Base-by-base conservation (phyloP, 2,113 vertebrate species). In the Mus pahari region DNA sequence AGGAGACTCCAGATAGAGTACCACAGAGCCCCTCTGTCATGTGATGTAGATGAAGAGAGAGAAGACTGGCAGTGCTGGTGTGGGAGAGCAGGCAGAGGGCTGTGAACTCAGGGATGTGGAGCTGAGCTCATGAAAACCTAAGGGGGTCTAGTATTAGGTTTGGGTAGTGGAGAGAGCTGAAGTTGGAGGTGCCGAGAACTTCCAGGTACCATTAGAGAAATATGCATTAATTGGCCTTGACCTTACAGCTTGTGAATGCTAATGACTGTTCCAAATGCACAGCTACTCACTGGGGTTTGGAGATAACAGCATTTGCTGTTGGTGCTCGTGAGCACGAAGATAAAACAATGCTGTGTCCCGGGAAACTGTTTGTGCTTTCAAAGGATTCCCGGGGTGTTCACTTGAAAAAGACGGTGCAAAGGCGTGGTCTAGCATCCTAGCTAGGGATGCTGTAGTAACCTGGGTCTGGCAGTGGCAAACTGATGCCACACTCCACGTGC, bases 301-400 rank as follows among this genome's bases (percentile, higher is more conserved):
- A 87, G 83, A 50, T 28, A 64, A 42, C 28, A 42, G 12, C 19
- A 20, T 83, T 87, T 83, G 11, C 11, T 70, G 2, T 39, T 79
- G 31, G 31, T 62, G 88, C 60, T 71, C 94, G 55, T 64, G 88
- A 83, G 77, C 81, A 26, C 42, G 62, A 95, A 68, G 60, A 90
- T 60, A 79, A 78, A 96, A 48, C 13, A 81, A 39, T 33, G 70
- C 48, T 75, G 22, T 48, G 33, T 81, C 13, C 64, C 16, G 48
- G 88, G 66, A 91, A 96, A 75, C 28, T 90, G 73, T 68, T 20
- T 84, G 88, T 26, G 55, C 4, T 5, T 5, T 90, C 58, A 58
- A 33, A 90, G 73, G 12, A 50, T 74, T 88, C 36, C 36, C 64
- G 50, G 50, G 81, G 33, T 39, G 31, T 75, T 96, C 83, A 68